Evolutionary conservation across 2,113 vertebrate species (phyloP).

Genomic region (Myrmecobius fasciatus): DNA sequence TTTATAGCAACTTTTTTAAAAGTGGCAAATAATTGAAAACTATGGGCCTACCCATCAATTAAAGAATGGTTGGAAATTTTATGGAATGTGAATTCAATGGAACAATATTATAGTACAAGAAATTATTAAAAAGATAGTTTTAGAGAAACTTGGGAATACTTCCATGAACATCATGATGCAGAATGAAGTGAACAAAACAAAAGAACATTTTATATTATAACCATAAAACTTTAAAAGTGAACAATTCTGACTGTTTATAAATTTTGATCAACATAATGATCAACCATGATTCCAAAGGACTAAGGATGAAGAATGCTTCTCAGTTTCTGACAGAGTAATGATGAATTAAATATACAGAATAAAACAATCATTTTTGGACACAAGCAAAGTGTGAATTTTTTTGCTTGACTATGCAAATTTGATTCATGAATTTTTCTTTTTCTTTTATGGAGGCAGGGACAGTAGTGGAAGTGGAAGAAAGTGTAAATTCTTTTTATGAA

Average conservation of each 20-base stretch:
- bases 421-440: neutral
- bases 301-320: neutral
- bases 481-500: neutral
- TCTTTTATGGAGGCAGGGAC: neutral
- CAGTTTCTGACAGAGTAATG: neutral
- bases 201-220: neutral
- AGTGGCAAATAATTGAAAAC: slow-evolving; percentile 38
- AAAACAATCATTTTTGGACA: neutral
- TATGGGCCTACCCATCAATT: slow-evolving; percentile 42
- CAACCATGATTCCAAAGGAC: neutral
- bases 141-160: slow-evolving; percentile 28
- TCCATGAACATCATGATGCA: neutral
- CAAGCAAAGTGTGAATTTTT: neutral
- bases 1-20: slow-evolving; percentile 16
- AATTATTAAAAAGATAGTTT: slow-evolving; percentile 44
- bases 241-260: neutral
- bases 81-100: neutral
- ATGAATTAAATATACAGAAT: neutral
- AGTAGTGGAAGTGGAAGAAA: neutral
- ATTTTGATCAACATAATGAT: neutral
- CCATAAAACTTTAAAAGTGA: neutral
- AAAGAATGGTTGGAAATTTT: slow-evolving; percentile 56
- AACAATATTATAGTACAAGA: neutral
- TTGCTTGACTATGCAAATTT: neutral
- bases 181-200: neutral